Evolutionary conservation across 2,113 vertebrate species (phyloP), one percentile per base, ranked within the genome.

Genomic region (Peucedramus taeniatus): DNA sequence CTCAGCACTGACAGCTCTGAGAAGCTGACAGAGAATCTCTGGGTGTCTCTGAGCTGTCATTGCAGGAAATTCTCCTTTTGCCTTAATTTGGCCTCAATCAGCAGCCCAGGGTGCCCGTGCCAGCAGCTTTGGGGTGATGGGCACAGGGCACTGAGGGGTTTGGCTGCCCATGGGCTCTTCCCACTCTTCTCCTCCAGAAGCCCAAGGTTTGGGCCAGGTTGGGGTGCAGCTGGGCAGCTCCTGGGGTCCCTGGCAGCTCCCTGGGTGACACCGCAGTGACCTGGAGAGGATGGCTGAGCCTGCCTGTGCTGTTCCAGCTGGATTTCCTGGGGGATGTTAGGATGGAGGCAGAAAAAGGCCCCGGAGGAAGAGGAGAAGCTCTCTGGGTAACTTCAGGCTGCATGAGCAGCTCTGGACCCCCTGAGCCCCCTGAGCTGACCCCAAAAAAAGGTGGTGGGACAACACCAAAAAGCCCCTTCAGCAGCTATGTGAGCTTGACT

Each of bases 401-500:
- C 1, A 1, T n/a, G 60, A 27, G 10, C 49, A 61, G 37, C 64
- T 5, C 31, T 5, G 1, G 20, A 8, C 7, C 2, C 9, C 8
- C 44, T n/a, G 42, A 71, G 37, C 27, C 35, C 13, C 6, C 42
- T 28, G 42, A 71, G 57, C 45, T 70, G 33, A 16, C 13, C 76
- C 65, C 64, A 65, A 19, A 37, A 18, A 37, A 9, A 66, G 16
- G 31, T 21, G 56, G 9, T 56, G 64, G 50, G 59, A 57, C 27
- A 64, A 3, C 1, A 0, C 56, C 50, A 47, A 40, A n/a, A 77
- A 93, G 22, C 13, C 10, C 31, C 20, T 57, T 27, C 2, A 2
- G 27, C 4, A 5, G 9, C 49, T n/a, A 0, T 0, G 1, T 14
- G 39, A n/a, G 13, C 33, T 72, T 28, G 63, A 40, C 30, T 7